A percentile compares a stretch with the other conserved stretches of the same genome.
Conservation (phyloP, 2,797 vertebrate genomes). For the Luscinia megarhynchos region DNA sequence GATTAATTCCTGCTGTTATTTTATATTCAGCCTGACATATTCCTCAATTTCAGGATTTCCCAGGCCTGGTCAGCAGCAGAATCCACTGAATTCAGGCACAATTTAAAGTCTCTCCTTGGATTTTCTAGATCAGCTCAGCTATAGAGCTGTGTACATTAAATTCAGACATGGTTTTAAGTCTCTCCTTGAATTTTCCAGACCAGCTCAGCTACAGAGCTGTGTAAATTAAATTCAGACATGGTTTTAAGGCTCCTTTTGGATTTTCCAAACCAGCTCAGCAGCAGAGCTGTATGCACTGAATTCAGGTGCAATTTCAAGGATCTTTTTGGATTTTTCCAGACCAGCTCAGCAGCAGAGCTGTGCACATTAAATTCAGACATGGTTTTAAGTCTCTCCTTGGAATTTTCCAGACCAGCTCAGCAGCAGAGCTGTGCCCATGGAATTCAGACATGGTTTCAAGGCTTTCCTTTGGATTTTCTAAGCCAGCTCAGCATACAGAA, state of each 20-base stretch:
- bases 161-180: rapidly evolving
- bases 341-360: background rate
- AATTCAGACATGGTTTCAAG: too few species aligned
- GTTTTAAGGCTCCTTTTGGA: rapidly evolving
- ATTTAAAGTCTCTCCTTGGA: rapidly evolving
- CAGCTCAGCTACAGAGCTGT: too few species aligned
- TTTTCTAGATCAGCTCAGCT: background rate
- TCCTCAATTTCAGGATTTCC: background rate
- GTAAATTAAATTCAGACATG: rapidly evolving
- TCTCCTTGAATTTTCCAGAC: rapidly evolving
- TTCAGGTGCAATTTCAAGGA: rapidly evolving
- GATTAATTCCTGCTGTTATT: background rate
- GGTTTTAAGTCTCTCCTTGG: background rate
- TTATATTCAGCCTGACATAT: background rate
- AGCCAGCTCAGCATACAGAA: too few species aligned
- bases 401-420: background rate
- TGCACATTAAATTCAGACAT: rapidly evolving
- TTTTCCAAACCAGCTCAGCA: rapidly evolving
- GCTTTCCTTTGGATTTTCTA: too few species aligned
- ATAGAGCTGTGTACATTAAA: rapidly evolving
- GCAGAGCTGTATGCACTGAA: rapidly evolving
- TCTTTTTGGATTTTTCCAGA: too few species aligned
- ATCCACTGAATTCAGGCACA: too few species aligned
- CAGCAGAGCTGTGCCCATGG: background rate
- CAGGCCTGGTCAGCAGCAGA: background rate